Evolutionary conservation across 2,113 vertebrate genomes (phyloP), one percentile per base, ranked within the genome.

Genomic region (Macrotus californicus): DNA sequence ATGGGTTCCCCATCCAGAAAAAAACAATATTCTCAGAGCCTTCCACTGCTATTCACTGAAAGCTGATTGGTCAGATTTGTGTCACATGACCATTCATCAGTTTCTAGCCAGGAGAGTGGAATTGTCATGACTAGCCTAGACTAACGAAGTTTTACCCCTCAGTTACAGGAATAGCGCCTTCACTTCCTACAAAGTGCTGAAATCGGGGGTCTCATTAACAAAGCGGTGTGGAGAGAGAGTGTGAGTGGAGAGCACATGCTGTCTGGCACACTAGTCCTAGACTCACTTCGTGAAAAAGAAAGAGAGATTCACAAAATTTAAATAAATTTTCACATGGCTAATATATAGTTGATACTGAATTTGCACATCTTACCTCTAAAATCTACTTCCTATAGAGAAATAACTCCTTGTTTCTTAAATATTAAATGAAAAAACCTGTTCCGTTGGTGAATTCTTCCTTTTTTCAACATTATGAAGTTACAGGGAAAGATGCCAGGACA

Each of bases 161-260:
- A 0, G 1, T 43, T 54, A 41, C 0, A 46, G 6, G 46, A 66
- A 76, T 14, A n/a, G 1, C 0, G 34, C 50, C 52, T 43, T 64
- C 24, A 64, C 26, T 79, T 96, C 54, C 41, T 3, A 72, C n/a
- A 83, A 85, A 92, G 15, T 39, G 13, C 36, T 96, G 24, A 76
- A 91, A 73, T 70, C 1, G 6, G 6, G 36, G 21, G 5, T 77
- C 79, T 4, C 5, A 0, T 80, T 87, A 83, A 66, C 7, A 50
- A 69, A 15, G 8, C 54, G 12, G 13, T 73, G 29, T 52, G 18
- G 22, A 73, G 2, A 43, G 21, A 14, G 18, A 43, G 22, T 81
- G 31, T 39, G 10, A 80, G n/a, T 39, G 21, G 48, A 86, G 7
- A 56, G 7, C 6, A 92, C 54, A 0, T 39, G 7, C 13, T 75